Evolutionary conservation across 2,888 invertebrate species (phyloP).

Genomic region (Plebejus anna): DNA sequence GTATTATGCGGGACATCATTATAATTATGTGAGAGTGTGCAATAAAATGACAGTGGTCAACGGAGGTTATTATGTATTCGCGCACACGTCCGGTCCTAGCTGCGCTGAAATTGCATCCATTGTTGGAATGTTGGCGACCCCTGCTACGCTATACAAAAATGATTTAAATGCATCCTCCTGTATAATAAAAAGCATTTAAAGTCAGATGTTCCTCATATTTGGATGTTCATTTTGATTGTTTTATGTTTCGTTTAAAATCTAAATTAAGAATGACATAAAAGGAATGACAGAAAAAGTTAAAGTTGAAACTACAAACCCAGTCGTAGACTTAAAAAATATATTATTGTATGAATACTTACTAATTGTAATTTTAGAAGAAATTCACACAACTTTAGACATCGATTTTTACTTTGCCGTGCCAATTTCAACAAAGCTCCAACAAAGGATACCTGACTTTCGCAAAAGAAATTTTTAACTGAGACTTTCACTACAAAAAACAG

Average conservation of each 20-base stretch:
- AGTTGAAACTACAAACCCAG: not conserved
- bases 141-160: constrained; percentile 45
- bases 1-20: not conserved
- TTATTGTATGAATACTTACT: not conserved
- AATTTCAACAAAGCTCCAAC: not conserved
- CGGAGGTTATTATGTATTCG: constrained; percentile 32
- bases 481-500: not conserved
- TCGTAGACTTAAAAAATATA: too few species aligned
- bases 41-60: constrained; percentile 31
- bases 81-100: constrained; percentile 31
- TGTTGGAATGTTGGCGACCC: constrained; percentile 34
- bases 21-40: constrained; percentile 31
- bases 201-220: not conserved
- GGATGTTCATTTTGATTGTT: not conserved
- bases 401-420: not conserved
- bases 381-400: not conserved
- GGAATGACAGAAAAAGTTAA: too few species aligned
- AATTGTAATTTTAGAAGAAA: not conserved
- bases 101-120: constrained; percentile 31
- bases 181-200: constrained; percentile 3
- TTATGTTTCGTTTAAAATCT: too few species aligned
- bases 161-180: constrained; percentile 1
- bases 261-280: too few species aligned
- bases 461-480: not conserved
- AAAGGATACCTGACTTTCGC: not conserved